Evolutionary conservation across 92 coral and sea anemone species (phyloP), one percentile per base, ranked within the genome.

Genomic region (Paragorgia papillata): DNA sequence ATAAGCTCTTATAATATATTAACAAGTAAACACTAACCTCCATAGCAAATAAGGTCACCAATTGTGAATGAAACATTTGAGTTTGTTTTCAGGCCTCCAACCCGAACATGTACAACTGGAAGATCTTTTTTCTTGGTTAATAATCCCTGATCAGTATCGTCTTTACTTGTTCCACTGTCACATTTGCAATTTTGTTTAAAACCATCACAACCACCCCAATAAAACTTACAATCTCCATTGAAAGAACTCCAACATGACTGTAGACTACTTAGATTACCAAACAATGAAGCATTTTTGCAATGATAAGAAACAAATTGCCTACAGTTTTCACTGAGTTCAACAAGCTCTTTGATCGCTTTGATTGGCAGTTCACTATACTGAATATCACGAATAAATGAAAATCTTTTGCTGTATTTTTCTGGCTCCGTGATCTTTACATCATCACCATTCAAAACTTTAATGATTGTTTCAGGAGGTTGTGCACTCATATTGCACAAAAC

Each of bases 11-110:
- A n/a, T n/a, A n/a, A n/a, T n/a, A n/a, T n/a, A n/a, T n/a, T n/a
- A n/a, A n/a, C n/a, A n/a, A n/a, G n/a, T 19, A 39, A 29, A 68
- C 15, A 68, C 75, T 48, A 44, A 71, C 78, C 78, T 71, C 78
- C 78, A 54, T 51, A 31, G 33, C 78, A 71, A 18, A 53, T 64
- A 54, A 71, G 31, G 54, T 71, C 43, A 10, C 78, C 78, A 71
- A 71, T 55, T 39, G 50, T 55, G 19, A 71, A 33, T 24, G 75
- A 44, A 68, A 68, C 60, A 25, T 46, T 48, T 14, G 75, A 68
- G 39, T 21, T 19, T 19, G 75, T 29, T 2, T 54, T 27, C 37
- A 68, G 20, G 37, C 40, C 75, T 44, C 75, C 75, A 24, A 68
- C 7, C 13, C 48, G 75, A 22, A 68, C 18, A 15, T 20, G 24